phyloP scores from a whole-genome alignment of 2,888 invertebrate species.

The Pachycephus smyrnensis region DNA sequence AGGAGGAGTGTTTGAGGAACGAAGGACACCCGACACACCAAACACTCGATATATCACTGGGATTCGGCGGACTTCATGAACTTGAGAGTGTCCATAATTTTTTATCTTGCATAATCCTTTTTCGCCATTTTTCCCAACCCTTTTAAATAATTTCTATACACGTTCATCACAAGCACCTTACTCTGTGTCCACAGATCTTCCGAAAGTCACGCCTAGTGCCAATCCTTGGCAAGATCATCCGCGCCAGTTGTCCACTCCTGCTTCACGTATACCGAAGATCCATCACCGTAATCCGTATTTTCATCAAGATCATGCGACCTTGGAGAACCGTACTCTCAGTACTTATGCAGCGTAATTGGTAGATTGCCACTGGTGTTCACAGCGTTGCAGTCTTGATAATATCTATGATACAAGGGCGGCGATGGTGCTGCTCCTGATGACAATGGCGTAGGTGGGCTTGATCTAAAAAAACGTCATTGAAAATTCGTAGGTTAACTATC shows the following conservation, averaged over 20 bases:
- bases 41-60: too few species aligned
- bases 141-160: too few species aligned
- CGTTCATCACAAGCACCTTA: too few species aligned
- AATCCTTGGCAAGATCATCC: constrained; percentile 59
- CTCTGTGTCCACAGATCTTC: not conserved
- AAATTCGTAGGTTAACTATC: too few species aligned
- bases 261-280: constrained; percentile 59
- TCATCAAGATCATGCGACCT: constrained; percentile 58
- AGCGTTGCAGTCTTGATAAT: constrained; percentile 64
- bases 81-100: too few species aligned
- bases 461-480: constrained; percentile 43
- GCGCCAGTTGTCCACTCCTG: constrained; percentile 56
- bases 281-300: constrained; percentile 44
- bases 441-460: constrained; percentile 62
- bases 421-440: constrained; percentile 62
- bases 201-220: constrained; percentile 43
- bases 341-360: constrained; percentile 65
- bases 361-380: constrained; percentile 63
- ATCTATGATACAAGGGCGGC: constrained; percentile 60
- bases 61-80: too few species aligned
- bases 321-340: constrained; percentile 66
- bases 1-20: too few species aligned
- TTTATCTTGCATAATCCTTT: too few species aligned
- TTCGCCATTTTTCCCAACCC: too few species aligned
- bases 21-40: too few species aligned